Conservation (phyloP, 2,113 vertebrate species). For the Camarhynchus parvulus region DNA sequence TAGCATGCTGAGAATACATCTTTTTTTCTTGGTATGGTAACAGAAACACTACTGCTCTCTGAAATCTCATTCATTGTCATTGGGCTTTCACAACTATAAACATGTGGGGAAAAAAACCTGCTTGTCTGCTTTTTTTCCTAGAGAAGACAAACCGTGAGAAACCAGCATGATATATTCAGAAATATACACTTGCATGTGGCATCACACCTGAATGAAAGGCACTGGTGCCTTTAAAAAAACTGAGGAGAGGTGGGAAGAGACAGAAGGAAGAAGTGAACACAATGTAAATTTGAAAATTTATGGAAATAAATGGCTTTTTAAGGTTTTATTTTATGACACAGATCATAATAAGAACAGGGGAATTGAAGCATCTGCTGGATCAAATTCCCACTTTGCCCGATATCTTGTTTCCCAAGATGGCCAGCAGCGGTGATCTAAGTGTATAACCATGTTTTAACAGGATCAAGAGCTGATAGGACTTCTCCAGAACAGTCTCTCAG, state of each 20-base stretch:
- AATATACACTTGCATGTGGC: background rate
- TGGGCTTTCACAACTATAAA: background rate
- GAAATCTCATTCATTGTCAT: background rate
- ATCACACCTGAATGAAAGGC: background rate
- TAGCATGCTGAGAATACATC: conserved; percentile 24
- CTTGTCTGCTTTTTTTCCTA: background rate
- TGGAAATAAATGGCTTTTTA: background rate
- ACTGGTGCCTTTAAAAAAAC: background rate
- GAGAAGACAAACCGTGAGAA: background rate
- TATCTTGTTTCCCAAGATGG: background rate
- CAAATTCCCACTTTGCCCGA: background rate
- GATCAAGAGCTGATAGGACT: background rate
- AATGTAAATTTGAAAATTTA: background rate
- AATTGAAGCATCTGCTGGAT: background rate
- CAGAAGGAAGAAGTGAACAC: background rate
- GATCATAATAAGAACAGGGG: background rate
- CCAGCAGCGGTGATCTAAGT: no score
- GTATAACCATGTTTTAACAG: no score
- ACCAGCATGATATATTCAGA: background rate
- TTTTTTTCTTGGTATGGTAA: conserved; percentile 10
- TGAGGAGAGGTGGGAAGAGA: fast-evolving
- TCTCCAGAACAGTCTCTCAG: background rate
- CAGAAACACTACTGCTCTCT: background rate
- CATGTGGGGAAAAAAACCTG: background rate
- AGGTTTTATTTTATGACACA: background rate